These are phyloP conservation scores for Hoplostethus mediterraneus DNA, from an alignment of 2,797 vertebrate genomes.

Conservation along the genomic window DNA sequence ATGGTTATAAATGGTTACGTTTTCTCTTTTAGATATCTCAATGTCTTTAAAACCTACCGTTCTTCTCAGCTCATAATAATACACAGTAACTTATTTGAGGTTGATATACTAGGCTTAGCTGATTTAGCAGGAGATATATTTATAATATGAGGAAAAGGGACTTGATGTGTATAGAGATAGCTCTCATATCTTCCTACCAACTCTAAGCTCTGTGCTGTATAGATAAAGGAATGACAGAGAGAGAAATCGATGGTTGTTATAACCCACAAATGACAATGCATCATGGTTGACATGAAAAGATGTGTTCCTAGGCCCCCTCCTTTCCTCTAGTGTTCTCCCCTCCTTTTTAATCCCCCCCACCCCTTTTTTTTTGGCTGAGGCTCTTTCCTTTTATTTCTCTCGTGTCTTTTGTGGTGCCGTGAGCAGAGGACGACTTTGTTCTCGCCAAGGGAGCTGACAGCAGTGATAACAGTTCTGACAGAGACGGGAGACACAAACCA, in stretches of 20 bases:
- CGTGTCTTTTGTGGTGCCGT: slow-evolving; percentile 81
- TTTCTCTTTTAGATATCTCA: slow-evolving; percentile 79
- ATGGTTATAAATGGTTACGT: slow-evolving; percentile 76
- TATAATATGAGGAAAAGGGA: slow-evolving; percentile 78
- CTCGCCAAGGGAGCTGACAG: slow-evolving; percentile 84
- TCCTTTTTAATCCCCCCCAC: slow-evolving; percentile 66
- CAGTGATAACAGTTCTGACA: slow-evolving; percentile 86
- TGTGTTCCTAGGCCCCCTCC: slow-evolving; percentile 66
- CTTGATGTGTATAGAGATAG: slow-evolving; percentile 85
- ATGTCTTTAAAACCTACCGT: slow-evolving; percentile 79
- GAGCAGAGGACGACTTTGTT: slow-evolving; percentile 86
- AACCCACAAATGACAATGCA: slow-evolving; percentile 78
- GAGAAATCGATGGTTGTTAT: slow-evolving; percentile 75
- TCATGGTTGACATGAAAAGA: slow-evolving; percentile 78
- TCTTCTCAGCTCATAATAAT: slow-evolving; percentile 80
- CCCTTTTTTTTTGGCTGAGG: slow-evolving; percentile 60
- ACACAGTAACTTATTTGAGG: slow-evolving; percentile 83
- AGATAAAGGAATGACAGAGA: slow-evolving; percentile 75
- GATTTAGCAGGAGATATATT: slow-evolving; percentile 81
- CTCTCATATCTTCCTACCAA: slow-evolving; percentile 79
- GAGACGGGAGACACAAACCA: slow-evolving; percentile 80
- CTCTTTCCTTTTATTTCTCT: slow-evolving; percentile 80
- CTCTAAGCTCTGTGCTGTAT: slow-evolving; percentile 82
- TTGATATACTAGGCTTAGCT: slow-evolving; percentile 81
- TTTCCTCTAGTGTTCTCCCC: slow-evolving; percentile 66